A percentile compares a stretch with the other conserved stretches of the same genome.
These are phyloP conservation scores for Acomys russatus DNA, from an alignment of 2,797 vertebrate genomes.

Conservation along the genomic window DNA sequence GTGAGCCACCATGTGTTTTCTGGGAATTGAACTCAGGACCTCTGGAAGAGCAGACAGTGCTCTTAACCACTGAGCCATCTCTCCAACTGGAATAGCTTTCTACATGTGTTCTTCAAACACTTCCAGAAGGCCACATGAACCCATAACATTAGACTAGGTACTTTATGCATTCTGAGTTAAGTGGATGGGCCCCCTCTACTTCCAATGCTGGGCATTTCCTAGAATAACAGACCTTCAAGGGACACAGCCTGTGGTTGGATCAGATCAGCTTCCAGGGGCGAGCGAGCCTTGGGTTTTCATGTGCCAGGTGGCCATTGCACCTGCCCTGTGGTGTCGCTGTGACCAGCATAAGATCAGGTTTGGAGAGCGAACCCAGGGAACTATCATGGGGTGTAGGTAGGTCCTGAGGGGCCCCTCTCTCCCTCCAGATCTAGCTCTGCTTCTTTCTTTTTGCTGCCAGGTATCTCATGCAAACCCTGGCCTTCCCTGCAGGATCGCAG, in stretches of 20 bases:
- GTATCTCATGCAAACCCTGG: too few species aligned
- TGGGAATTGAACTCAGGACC: too few species aligned
- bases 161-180: not conserved
- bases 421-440: too few species aligned
- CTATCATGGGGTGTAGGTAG: too few species aligned
- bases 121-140: not conserved
- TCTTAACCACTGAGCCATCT: too few species aligned
- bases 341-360: not conserved
- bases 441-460: too few species aligned
- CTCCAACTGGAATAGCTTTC: conserved; percentile 27
- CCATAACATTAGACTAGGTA: conserved; percentile 12
- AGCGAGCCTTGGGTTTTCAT: not conserved
- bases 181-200: not conserved
- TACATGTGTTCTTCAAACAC: not conserved
- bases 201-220: not conserved
- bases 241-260: not conserved
- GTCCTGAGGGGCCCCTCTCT: too few species aligned
- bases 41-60: too few species aligned
- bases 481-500: too few species aligned
- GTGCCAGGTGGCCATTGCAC: not conserved
- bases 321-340: not conserved
- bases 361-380: not conserved
- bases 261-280: not conserved
- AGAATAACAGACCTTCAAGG: not conserved
- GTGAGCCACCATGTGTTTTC: too few species aligned